These are phyloP conservation scores for Portevinia maculata DNA, from an alignment of 2,888 invertebrate genomes.

Conservation along the genomic window DNA sequence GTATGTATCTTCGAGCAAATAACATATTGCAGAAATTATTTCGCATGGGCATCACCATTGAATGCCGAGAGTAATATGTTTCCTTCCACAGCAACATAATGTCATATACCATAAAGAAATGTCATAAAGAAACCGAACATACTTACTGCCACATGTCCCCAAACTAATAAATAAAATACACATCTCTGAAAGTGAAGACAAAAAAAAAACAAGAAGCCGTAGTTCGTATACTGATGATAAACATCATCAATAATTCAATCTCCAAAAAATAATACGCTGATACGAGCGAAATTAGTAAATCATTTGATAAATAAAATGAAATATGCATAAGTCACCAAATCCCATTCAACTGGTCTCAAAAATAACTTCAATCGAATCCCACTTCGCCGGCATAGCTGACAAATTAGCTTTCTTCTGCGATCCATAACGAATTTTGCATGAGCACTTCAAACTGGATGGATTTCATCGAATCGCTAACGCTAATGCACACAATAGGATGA, in stretches of 20 bases:
- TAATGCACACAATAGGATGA: slow-evolving; percentile 52
- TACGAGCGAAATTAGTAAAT: slow-evolving; percentile 37
- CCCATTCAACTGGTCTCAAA: background rate
- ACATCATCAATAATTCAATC: slow-evolving; percentile 23
- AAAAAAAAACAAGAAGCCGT: background rate
- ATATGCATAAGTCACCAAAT: slow-evolving; percentile 45
- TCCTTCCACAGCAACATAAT: background rate
- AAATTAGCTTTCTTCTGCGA: slow-evolving; percentile 51
- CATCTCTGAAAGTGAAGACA: background rate
- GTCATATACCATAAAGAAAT: slow-evolving; percentile 3
- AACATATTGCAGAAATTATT: background rate
- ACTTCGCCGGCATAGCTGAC: slow-evolving; percentile 58
- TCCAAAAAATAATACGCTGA: slow-evolving; percentile 17
- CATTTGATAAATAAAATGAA: slow-evolving; percentile 50
- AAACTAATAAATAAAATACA: too few species aligned
- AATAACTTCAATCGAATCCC: slow-evolving; percentile 17
- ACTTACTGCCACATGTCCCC: background rate
- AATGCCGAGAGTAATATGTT: background rate
- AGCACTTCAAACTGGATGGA: slow-evolving; percentile 45
- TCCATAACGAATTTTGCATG: slow-evolving; percentile 57
- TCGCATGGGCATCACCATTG: background rate
- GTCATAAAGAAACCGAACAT: background rate
- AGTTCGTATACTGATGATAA: background rate
- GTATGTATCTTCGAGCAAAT: background rate
- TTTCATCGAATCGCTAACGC: slow-evolving; percentile 52